These are phyloP conservation scores for Eilema depressum DNA, from an alignment of 2,888 invertebrate species.

Conservation along the genomic window DNA sequence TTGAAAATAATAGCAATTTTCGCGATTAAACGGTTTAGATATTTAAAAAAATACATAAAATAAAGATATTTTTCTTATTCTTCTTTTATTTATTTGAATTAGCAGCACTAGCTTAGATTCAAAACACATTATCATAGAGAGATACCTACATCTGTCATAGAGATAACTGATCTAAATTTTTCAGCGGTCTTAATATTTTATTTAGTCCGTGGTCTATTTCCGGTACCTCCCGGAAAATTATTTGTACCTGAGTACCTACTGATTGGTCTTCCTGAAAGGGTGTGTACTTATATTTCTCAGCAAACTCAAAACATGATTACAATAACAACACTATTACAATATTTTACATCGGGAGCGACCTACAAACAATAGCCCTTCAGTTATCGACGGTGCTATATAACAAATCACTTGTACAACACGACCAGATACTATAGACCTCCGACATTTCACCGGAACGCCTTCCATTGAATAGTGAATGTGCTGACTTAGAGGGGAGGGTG, in stretches of 20 bases:
- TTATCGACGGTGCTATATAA: slow-evolving; percentile 72
- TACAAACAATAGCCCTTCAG: slow-evolving; percentile 76
- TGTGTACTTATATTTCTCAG: slow-evolving; percentile 24
- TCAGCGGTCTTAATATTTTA: neutral
- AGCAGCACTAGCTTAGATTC: neutral
- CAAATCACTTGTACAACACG: slow-evolving; percentile 68
- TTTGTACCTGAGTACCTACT: neutral
- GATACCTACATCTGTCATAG: neutral
- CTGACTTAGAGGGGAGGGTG: slow-evolving; percentile 36
- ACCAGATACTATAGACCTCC: slow-evolving; percentile 62
- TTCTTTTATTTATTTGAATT: neutral
- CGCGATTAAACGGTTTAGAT: slow-evolving; percentile 58
- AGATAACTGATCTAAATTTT: neutral
- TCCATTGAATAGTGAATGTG: slow-evolving; percentile 29
- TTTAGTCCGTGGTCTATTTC: neutral
- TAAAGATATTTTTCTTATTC: neutral
- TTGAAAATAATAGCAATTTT: slow-evolving; percentile 68
- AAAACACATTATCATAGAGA: neutral
- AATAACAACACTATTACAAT: slow-evolving; percentile 65
- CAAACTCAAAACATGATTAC: slow-evolving; percentile 55
- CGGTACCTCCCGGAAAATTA: neutral
- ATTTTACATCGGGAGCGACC: slow-evolving; percentile 67
- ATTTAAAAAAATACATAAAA: slow-evolving; percentile 43
- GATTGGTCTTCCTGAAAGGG: slow-evolving; percentile 29
- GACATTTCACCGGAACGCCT: slow-evolving; percentile 51